Base-by-base conservation (phyloP, 2,888 invertebrate species). In the Agonopterix arenella region DNA sequence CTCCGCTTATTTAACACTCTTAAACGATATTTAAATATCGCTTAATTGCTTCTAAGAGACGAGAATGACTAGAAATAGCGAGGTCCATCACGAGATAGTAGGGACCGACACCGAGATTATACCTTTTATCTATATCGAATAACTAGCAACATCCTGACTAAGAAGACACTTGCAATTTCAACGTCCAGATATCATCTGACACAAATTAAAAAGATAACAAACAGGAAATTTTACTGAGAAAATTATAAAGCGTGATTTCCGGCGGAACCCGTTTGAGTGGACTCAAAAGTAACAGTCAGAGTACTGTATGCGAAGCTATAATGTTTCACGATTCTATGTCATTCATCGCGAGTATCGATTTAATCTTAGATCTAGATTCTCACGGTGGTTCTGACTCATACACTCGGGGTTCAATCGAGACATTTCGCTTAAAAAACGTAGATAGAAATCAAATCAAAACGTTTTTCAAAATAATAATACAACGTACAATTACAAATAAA, bases 241-340 rank as follows among this genome's bases (percentile, higher is more conserved):
- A 61, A 62, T 59, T 67, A 63, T 72, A 67, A 68, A 72, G 64
- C 70, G 61, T 64, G 54, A 61, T 64, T 63, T 76, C 76, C 76
- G 73, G 68, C 56, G 62, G 55, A 66, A 61, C 66, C 16, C 37
- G 46, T 46, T 38, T 13, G 28, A 28, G 28, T 28, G 28, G 28
- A 28, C 28, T 28, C 28, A 28, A 28, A 28, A 28, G 28, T 28
- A 40, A 40, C 40, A 40, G 40, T n/a, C 40, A 0, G 40, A 40
- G 9, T n/a, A n/a, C 9, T 40, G n/a, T 9, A 40, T 40, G 10
- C n/a, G 40, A 38, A n/a, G 66, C 66, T 68, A 69, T 68, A 62
- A 58, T 61, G 63, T 73, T 67, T 68, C 69, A 66, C 60, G 62
- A 69, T 65, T 69, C 64, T 68, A 72, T 69, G 71, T 68, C 72